Evolutionary conservation across 2,888 invertebrate genomes (phyloP), one percentile per base, ranked within the genome.

Genomic region (Tridacna crocea): DNA sequence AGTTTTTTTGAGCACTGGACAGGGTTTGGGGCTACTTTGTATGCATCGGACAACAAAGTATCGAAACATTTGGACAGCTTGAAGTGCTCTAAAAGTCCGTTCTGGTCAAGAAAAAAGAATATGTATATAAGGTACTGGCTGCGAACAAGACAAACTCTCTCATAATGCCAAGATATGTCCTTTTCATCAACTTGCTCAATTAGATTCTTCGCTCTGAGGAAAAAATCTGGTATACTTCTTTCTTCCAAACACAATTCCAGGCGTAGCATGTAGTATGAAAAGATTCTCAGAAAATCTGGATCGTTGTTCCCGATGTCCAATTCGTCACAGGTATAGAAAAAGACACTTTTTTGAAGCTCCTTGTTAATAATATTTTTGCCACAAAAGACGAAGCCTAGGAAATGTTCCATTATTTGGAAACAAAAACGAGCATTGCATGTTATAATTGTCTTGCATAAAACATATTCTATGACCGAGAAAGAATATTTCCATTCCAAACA

Each of bases 401-500:
- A 48, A 51, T 51, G 51, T 11, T 65, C 19, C 26, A 66, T 13
- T 17, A 75, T 47, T 51, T 51, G 26, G 55, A 75, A 75, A 26
- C 75, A 75, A 22, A 51, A 66, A 19, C 66, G 65, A 10, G 65
- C 75, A 46, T 47, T 26, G 10, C 13, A 13, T 51, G 65, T 75
- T 19, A 75, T 51, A 13, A 51, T 63, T 10, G 27, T 15, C 19
- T 10, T n/a, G 13, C 66, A 65, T 12, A 75, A 3, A 27, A 66
- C 48, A 47, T 51, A 48, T 55, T 75, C 75, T 6, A 65, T 48
- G 0, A 27, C 51, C 0, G 24, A 19, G 61, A 75, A 75, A 22
- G 66, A 47, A 60, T 72, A 77, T 26, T 72, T 63, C 77, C 77
- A 77, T 26, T 77, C 77, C 10, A 70, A 27, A n/a, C 73, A 73